phyloP scores from a whole-genome alignment of 2,888 invertebrate species.

The Tetragonisca angustula region DNA sequence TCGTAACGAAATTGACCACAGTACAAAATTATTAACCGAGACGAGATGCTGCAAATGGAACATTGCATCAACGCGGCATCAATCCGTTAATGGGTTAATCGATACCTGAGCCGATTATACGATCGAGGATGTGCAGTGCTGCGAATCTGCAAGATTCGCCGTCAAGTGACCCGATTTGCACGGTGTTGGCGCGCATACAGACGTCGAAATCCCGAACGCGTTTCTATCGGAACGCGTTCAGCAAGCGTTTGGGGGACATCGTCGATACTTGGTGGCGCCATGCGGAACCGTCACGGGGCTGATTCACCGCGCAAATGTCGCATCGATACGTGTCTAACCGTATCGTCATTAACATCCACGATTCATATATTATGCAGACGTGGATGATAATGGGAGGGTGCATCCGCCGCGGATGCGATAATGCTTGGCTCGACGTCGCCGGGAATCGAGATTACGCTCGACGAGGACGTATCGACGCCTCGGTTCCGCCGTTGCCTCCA shows the following conservation, averaged over 20 bases:
- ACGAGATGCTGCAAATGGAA: background rate
- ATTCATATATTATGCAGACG: conserved; percentile 66
- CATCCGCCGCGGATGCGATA: conserved; percentile 44
- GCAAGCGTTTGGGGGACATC: conserved; percentile 13
- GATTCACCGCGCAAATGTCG: conserved; percentile 33
- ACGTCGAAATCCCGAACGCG: conserved; percentile 5
- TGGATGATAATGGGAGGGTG: conserved; percentile 44
- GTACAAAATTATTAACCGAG: background rate
- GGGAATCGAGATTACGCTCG: conserved; percentile 27
- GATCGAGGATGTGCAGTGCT: background rate
- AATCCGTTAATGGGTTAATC: background rate
- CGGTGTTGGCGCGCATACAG: conserved; percentile 17
- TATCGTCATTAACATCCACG: conserved; percentile 56
- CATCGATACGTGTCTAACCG: conserved; percentile 27
- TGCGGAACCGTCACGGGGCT: conserved; percentile 45
- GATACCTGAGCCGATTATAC: background rate
- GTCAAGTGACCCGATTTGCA: conserved; percentile 44
- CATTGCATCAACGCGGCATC: background rate
- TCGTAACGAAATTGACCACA: no score
- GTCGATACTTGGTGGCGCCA: conserved; percentile 28
- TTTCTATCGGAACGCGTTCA: background rate
- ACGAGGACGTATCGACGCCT: conserved; percentile 20
- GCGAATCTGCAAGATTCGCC: conserved; percentile 6
- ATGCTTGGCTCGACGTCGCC: conserved; percentile 36
- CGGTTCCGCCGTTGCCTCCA: conserved; percentile 1